A percentile compares a stretch with the other conserved stretches of the same genome.
phyloP scores from a whole-genome alignment of 30 jellyfish, hydroid and myxozoan genomes.

The Aurelia sp. region DNA sequence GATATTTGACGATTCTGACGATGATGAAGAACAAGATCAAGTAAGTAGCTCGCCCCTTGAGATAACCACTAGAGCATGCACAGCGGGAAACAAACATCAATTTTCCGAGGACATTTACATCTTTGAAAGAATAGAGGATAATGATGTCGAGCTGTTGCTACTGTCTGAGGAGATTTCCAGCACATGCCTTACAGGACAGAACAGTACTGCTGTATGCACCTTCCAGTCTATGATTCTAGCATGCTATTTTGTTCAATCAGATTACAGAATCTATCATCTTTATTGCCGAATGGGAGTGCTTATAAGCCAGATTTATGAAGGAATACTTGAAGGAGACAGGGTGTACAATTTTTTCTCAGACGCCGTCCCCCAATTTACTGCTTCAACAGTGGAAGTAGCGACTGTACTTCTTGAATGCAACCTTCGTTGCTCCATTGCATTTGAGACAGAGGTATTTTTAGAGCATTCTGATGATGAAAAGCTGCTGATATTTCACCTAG shows the following conservation, averaged over 20 bases:
- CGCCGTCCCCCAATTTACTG: not conserved
- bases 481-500: conserved; percentile 1
- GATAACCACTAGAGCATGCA: not conserved
- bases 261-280: no score
- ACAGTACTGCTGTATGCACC: no score
- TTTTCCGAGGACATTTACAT: conserved; percentile 5
- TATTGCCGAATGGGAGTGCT: no score
- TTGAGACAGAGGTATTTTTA: conserved; percentile 4
- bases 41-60: not conserved
- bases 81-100: not conserved
- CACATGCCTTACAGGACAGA: not conserved
- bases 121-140: conserved; percentile 18
- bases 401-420: not conserved
- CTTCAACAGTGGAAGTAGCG: conserved; percentile 9
- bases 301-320: no score
- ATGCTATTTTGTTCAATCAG: no score
- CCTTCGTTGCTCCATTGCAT: conserved; percentile 16
- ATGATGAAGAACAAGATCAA: not conserved
- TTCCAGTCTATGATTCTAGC: no score
- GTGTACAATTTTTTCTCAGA: conserved; percentile 4
- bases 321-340: conserved; percentile 16
- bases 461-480: conserved; percentile 12
- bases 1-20: conserved; percentile 1
- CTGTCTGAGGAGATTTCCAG: conserved; percentile 2
- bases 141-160: not conserved